These are phyloP conservation scores for Tupaia tana DNA, from an alignment of 2,113 vertebrate species.

Conservation along the genomic window DNA sequence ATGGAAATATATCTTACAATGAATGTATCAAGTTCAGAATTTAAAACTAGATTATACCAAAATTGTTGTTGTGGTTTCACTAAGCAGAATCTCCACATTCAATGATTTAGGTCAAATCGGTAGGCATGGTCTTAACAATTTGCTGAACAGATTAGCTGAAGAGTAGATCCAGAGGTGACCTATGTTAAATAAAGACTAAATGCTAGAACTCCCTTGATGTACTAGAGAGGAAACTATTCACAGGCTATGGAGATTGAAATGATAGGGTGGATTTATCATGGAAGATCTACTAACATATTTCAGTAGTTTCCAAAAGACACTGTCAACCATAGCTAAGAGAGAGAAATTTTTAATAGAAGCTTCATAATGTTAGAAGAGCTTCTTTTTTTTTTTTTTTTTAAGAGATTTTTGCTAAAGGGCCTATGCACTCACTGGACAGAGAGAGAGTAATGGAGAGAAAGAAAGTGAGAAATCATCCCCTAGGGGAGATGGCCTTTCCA, in stretches of 20 bases:
- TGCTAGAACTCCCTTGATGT: background rate
- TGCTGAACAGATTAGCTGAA: background rate
- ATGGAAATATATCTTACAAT: background rate
- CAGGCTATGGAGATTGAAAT: background rate
- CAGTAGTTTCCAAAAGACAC: background rate
- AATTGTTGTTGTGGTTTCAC: background rate
- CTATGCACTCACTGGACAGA: no score
- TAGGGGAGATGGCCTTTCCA: no score
- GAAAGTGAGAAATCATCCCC: no score
- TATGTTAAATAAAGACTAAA: background rate
- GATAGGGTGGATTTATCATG: background rate
- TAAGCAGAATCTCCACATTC: background rate
- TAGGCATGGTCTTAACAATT: background rate
- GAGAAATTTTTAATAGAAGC: background rate
- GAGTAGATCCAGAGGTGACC: background rate
- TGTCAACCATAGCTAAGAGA: background rate
- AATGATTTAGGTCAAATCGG: background rate
- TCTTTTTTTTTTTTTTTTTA: no score
- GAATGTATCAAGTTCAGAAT: background rate
- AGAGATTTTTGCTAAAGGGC: no score
- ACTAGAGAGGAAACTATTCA: background rate
- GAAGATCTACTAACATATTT: background rate
- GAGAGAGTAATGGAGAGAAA: no score
- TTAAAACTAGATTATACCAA: background rate
- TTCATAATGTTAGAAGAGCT: background rate